Conservation (phyloP, 2,113 vertebrate genomes). For the Colius striatus region DNA sequence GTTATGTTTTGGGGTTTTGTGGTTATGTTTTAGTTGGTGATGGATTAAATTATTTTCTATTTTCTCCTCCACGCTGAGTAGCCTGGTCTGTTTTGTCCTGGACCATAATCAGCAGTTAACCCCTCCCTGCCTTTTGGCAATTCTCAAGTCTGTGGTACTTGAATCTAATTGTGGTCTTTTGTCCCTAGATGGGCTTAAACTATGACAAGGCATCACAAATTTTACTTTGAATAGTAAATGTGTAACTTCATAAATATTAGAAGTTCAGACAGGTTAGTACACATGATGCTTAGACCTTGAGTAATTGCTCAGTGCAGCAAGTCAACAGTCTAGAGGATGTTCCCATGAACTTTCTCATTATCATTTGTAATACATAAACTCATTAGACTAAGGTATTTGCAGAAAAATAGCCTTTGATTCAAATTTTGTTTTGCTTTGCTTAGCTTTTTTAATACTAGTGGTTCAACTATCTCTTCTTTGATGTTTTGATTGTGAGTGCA, state of each 20-base stretch:
- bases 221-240: neutral
- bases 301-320: neutral
- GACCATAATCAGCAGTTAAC: too few species aligned
- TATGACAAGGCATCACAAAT: neutral
- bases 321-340: neutral
- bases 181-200: too few species aligned
- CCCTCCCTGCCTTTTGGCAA: too few species aligned
- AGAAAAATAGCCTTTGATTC: neutral
- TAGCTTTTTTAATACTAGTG: neutral
- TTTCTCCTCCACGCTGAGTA: too few species aligned
- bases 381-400: neutral
- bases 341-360: neutral
- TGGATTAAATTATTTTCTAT: too few species aligned
- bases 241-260: neutral
- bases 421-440: neutral
- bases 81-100: too few species aligned
- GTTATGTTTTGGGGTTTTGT: too few species aligned
- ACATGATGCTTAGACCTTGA: neutral
- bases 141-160: too few species aligned
- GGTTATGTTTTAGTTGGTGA: too few species aligned
- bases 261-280: neutral
- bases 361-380: neutral
- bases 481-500: neutral
- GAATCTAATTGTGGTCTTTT: too few species aligned
- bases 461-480: neutral